These are phyloP conservation scores for Macrophya annulata DNA, from an alignment of 2,888 invertebrate species.

Conservation along the genomic window DNA sequence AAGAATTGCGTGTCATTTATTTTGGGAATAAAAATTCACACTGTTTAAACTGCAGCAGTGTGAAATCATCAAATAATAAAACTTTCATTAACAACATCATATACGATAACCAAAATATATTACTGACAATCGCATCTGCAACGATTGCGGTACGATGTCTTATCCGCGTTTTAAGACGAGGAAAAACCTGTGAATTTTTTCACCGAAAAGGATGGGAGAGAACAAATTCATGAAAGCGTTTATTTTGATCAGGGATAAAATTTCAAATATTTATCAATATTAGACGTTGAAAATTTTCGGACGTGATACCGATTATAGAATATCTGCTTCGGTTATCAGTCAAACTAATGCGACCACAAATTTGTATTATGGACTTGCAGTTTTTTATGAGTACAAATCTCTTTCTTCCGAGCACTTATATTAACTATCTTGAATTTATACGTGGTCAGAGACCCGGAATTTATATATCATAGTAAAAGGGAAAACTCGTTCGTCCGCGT, in stretches of 20 bases:
- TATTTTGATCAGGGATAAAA: background rate
- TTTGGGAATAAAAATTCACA: background rate
- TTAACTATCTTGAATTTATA: background rate
- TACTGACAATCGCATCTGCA: background rate
- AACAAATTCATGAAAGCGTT: background rate
- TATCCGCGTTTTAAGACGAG: background rate
- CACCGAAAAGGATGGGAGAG: background rate
- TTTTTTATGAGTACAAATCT: background rate
- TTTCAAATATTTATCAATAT: background rate
- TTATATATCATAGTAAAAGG: conserved; percentile 29
- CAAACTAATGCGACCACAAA: background rate
- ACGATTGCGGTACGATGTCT: background rate
- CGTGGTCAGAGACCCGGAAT: background rate
- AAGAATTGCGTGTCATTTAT: background rate
- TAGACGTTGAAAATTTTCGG: background rate
- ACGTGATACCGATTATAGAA: background rate
- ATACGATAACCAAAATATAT: background rate
- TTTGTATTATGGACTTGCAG: background rate
- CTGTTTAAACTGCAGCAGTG: background rate
- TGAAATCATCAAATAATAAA: background rate
- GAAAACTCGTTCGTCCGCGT: conserved; percentile 12
- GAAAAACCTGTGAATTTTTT: background rate
- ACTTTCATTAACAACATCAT: background rate
- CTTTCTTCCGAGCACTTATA: background rate
- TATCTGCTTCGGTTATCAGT: background rate